Evolutionary conservation across 1,140 invertebrate genomes (phyloP).

Genomic region (Tenebrio molitor): DNA sequence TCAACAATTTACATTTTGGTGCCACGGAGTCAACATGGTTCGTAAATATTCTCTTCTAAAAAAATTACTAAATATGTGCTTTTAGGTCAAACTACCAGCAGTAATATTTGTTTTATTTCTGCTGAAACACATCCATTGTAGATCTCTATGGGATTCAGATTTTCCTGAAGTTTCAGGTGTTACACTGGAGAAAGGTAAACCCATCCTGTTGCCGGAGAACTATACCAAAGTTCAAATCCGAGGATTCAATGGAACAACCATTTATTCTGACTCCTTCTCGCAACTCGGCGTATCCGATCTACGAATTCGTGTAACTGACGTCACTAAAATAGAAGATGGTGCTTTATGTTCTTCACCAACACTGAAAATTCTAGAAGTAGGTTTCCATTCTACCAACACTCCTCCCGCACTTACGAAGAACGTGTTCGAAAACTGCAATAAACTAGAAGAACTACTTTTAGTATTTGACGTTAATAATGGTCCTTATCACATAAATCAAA

Average conservation of each 20-base stretch:
- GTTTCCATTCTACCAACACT: background rate
- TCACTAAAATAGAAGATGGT: background rate
- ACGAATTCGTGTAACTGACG: background rate
- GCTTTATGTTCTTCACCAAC: background rate
- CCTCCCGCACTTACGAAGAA: background rate
- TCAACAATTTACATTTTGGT: no score
- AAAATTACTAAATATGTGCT: no score
- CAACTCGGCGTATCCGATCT: background rate
- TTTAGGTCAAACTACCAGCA: no score
- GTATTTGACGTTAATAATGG: background rate
- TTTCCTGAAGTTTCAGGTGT: background rate
- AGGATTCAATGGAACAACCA: background rate
- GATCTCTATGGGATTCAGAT: background rate
- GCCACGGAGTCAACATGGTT: no score
- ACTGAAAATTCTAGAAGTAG: background rate
- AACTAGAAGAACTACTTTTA: background rate
- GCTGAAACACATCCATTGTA: background rate
- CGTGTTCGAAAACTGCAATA: background rate
- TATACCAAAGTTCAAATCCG: background rate
- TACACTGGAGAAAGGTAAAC: background rate
- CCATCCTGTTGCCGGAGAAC: background rate
- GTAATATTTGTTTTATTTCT: background rate
- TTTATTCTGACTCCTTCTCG: background rate
- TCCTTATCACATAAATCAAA: background rate
- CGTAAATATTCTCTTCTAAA: no score